Evolutionary conservation across 2,888 invertebrate genomes (phyloP).

Genomic region (Anticlea derivata): DNA sequence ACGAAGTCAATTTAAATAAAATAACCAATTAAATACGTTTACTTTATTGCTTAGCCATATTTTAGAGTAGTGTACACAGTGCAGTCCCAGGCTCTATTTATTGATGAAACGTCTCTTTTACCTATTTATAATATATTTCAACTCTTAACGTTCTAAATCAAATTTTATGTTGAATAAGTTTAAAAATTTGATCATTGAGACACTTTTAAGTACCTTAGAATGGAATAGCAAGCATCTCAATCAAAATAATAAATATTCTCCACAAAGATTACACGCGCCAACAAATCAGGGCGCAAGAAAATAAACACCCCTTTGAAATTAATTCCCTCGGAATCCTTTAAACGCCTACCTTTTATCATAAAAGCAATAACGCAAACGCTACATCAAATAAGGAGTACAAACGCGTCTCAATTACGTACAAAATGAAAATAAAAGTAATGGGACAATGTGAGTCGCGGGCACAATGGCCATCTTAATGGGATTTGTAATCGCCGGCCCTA

Average conservation of each 20-base stretch:
- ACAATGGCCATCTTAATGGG: slow-evolving; percentile 66
- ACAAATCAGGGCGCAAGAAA: slow-evolving; percentile 31
- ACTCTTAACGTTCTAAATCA: too few species aligned
- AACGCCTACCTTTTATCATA: slow-evolving; percentile 45
- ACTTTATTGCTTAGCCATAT: too few species aligned
- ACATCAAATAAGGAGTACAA: slow-evolving; percentile 66
- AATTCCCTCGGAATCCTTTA: slow-evolving; percentile 39
- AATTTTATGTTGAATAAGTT: too few species aligned
- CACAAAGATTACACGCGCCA: slow-evolving; percentile 1
- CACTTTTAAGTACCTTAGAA: too few species aligned
- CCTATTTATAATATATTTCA: too few species aligned
- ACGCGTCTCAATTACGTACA: slow-evolving; percentile 71
- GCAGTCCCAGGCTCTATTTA: too few species aligned
- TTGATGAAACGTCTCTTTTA: too few species aligned
- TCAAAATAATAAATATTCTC: slow-evolving; percentile 1
- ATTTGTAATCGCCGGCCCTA: slow-evolving; percentile 64
- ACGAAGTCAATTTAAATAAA: too few species aligned
- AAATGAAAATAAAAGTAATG: slow-evolving; percentile 64
- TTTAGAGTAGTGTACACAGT: too few species aligned
- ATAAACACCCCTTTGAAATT: slow-evolving; percentile 26
- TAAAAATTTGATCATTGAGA: too few species aligned
- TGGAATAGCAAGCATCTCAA: not conserved
- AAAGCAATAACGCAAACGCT: slow-evolving; percentile 61
- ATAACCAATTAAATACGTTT: too few species aligned
- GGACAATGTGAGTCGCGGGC: slow-evolving; percentile 53